Percentiles rank a stretch among this genome's conserved stretches.
Evolutionary conservation across 2,113 vertebrate genomes (phyloP).

Genomic region (Prochilodus magdalenae): DNA sequence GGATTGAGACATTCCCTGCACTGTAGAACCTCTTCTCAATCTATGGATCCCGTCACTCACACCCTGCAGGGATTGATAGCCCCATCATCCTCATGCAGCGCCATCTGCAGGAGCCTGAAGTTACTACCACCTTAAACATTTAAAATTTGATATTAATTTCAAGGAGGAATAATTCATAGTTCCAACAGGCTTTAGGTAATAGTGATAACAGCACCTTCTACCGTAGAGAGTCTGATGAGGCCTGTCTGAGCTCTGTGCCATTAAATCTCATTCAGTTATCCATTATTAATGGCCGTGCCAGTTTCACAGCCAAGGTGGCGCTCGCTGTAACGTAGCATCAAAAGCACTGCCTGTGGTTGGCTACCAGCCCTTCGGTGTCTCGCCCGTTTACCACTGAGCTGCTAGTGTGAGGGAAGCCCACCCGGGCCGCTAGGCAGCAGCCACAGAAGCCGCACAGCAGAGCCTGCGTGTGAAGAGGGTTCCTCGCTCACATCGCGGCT

Average conservation of each 20-base stretch:
- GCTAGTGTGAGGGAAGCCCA: neutral
- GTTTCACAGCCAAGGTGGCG: neutral
- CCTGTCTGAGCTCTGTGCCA: neutral
- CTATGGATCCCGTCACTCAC: too few relatives aligned
- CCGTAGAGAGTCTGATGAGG: neutral
- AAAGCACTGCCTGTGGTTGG: neutral
- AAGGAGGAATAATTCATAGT: too few relatives aligned
- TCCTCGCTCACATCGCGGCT: neutral
- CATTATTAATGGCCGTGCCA: neutral
- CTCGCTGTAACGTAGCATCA: neutral
- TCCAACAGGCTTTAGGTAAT: too few relatives aligned
- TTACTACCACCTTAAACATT: too few relatives aligned
- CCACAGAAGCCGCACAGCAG: neutral
- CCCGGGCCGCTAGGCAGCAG: neutral
- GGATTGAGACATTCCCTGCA: too few relatives aligned
- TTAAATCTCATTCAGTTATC: slow-evolving; percentile 5
- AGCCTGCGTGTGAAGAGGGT: neutral
- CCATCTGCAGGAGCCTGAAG: too few relatives aligned
- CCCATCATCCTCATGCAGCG: too few relatives aligned
- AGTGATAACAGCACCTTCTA: too few relatives aligned
- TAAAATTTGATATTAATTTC: too few relatives aligned
- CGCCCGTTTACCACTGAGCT: too few relatives aligned
- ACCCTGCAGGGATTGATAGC: too few relatives aligned
- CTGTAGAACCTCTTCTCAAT: too few relatives aligned
- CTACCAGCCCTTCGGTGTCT: neutral